These are phyloP conservation scores for Cephalotes varians DNA, from an alignment of 2,888 invertebrate genomes.

Conservation along the genomic window DNA sequence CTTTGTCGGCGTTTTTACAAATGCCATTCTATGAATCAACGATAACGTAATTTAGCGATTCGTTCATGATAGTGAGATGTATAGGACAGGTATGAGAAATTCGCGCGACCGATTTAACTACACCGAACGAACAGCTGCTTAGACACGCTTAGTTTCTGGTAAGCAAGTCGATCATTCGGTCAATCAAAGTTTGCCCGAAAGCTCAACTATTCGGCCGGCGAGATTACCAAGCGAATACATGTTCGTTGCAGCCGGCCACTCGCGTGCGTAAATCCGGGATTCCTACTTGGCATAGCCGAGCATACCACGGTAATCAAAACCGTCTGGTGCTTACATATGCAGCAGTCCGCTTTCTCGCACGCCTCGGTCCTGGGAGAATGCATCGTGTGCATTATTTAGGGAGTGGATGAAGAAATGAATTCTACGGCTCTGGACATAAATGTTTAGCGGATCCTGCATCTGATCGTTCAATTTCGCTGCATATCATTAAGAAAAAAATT, in stretches of 20 bases:
- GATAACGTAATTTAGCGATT: background rate
- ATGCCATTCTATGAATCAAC: background rate
- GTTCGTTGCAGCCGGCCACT: constrained; percentile 24
- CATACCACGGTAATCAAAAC: constrained; percentile 44
- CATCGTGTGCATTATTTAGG: constrained; percentile 20
- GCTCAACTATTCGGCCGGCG: constrained; percentile 43
- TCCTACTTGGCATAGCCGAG: constrained; percentile 38
- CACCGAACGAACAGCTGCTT: constrained; percentile 21
- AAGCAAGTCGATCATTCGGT: constrained; percentile 53
- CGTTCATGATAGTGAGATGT: background rate
- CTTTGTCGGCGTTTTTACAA: background rate
- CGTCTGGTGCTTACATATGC: constrained; percentile 39
- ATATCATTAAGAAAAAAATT: background rate
- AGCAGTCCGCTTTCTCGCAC: constrained; percentile 29
- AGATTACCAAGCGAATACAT: constrained; percentile 42
- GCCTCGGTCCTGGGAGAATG: constrained; percentile 13
- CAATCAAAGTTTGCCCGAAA: constrained; percentile 50
- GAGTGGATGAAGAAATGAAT: background rate
- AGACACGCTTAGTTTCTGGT: constrained; percentile 20
- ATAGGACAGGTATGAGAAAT: constrained; percentile 25
- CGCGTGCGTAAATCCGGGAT: constrained; percentile 50
- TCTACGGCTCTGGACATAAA: background rate
- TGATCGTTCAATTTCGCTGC: background rate
- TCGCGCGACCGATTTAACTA: background rate
- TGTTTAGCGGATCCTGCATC: background rate